Base-by-base conservation (phyloP, 2,888 invertebrate genomes). In the Gymnosoma rotundatum region DNA sequence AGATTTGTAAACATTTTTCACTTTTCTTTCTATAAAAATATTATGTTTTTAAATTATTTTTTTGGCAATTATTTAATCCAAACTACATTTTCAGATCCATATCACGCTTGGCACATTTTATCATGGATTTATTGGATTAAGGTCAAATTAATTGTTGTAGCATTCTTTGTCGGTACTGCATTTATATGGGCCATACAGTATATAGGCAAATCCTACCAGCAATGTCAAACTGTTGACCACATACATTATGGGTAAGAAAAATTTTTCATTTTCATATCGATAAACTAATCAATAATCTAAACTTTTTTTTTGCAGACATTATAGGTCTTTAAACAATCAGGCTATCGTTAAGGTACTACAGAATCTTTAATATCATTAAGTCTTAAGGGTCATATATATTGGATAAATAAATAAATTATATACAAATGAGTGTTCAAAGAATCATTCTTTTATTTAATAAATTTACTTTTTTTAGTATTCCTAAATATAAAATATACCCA, bases 111-210 rank as follows among this genome's bases (percentile, higher is more conserved):
- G 81, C 87, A 90, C 64, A 89, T 92, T 7, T 74, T 92, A 63
- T 90, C 90, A 0, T 89, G 92, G 81, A 89, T 92, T 63, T 92
- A 91, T 72, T 92, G 91, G 90, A 88, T 92, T 32, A 92, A 92
- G 88, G 91, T 92, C 18, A 92, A 92, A 86, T 87, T 92, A 36
- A 88, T 92, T 4, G 88, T 92, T 20, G 89, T 91, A 5, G 89
- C 90, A n/a, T 92, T 92, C 86, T 89, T 92, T 84, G 87, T 91
- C 67, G 92, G 91, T 14, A 90, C 90, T 18, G 90, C 92, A 2
- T 87, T 91, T 54, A 90, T 90, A 21, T 87, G 90, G 88, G 91
- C 90, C 3, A 83, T 91, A 63, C 89, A 89, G 32, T 91, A 91
- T 73, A 86, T 90, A n/a, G 87, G 86, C 86, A 88, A 90, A 64